phyloP scores from a whole-genome alignment of 2,888 invertebrate species.

The Dicycla oo region DNA sequence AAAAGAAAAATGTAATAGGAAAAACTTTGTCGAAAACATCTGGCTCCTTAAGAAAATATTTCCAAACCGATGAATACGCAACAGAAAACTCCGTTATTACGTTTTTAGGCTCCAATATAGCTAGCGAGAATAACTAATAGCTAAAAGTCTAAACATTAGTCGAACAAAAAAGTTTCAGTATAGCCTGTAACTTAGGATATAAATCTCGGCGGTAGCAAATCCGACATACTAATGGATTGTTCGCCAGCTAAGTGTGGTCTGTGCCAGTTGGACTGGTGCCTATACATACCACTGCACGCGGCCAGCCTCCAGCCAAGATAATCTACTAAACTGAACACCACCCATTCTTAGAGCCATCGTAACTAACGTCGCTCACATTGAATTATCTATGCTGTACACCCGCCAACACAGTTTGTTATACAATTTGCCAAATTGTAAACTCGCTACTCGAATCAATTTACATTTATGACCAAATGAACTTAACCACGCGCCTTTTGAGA shows the following conservation, averaged over 20 bases:
- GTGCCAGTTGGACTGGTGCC: slow-evolving; percentile 86
- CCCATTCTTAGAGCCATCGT: slow-evolving; percentile 72
- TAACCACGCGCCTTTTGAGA: slow-evolving; percentile 4
- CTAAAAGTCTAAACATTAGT: slow-evolving; percentile 57
- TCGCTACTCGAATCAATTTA: slow-evolving; percentile 40
- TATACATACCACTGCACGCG: slow-evolving; percentile 71
- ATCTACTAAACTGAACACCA: slow-evolving; percentile 78
- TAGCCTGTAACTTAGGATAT: slow-evolving; percentile 72
- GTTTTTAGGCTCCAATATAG: slow-evolving; percentile 19
- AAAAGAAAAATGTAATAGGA: neutral
- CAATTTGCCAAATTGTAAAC: slow-evolving; percentile 52
- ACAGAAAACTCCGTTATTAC: slow-evolving; percentile 21
- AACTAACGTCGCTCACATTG: slow-evolving; percentile 71
- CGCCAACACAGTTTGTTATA: slow-evolving; percentile 63
- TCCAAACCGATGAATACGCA: slow-evolving; percentile 1
- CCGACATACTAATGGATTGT: slow-evolving; percentile 85
- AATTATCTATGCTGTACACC: slow-evolving; percentile 71
- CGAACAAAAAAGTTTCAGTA: slow-evolving; percentile 65
- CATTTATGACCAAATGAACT: slow-evolving; percentile 40
- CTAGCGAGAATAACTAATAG: slow-evolving; percentile 35
- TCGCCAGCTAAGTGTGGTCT: slow-evolving; percentile 76
- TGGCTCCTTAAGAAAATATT: slow-evolving; percentile 5
- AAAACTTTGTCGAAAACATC: slow-evolving; percentile 15
- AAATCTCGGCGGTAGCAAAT: slow-evolving; percentile 79
- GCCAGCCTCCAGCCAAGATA: slow-evolving; percentile 79